A percentile compares a stretch with the other conserved stretches of the same genome.
These are phyloP conservation scores for Lagopus muta DNA, from an alignment of 2,113 vertebrate species.

Conservation along the genomic window DNA sequence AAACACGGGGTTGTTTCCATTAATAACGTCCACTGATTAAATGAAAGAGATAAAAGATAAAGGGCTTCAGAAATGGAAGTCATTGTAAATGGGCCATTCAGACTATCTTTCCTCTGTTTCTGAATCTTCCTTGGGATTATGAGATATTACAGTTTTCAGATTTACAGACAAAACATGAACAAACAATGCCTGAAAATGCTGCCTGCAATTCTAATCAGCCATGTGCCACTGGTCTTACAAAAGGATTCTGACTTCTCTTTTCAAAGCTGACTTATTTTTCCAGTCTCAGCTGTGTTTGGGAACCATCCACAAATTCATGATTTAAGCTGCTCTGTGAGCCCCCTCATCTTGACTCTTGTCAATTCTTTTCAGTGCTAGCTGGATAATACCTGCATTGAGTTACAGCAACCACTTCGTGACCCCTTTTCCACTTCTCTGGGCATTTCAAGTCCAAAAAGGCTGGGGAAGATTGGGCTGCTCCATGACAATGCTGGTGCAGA, in stretches of 20 bases:
- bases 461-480: background rate
- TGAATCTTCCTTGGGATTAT: background rate
- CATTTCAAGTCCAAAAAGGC: background rate
- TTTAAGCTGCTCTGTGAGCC: background rate
- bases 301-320: background rate
- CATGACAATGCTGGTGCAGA: background rate
- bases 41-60: background rate
- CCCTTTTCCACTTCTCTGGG: background rate
- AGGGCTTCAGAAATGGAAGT: background rate
- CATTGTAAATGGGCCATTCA: background rate
- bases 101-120: background rate
- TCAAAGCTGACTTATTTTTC: background rate
- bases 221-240: background rate
- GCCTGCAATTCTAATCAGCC: conserved; percentile 19
- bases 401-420: background rate
- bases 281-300: background rate
- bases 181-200: background rate
- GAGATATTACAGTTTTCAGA: conserved; percentile 20
- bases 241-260: background rate
- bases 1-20: background rate
- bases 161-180: conserved; percentile 31
- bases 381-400: background rate
- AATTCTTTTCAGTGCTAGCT: conserved; percentile 1
- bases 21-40: conserved; percentile 15
- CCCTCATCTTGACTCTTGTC: background rate